Evolutionary conservation across 2,113 vertebrate genomes (phyloP).

Genomic region (Tylochromis polylepis): DNA sequence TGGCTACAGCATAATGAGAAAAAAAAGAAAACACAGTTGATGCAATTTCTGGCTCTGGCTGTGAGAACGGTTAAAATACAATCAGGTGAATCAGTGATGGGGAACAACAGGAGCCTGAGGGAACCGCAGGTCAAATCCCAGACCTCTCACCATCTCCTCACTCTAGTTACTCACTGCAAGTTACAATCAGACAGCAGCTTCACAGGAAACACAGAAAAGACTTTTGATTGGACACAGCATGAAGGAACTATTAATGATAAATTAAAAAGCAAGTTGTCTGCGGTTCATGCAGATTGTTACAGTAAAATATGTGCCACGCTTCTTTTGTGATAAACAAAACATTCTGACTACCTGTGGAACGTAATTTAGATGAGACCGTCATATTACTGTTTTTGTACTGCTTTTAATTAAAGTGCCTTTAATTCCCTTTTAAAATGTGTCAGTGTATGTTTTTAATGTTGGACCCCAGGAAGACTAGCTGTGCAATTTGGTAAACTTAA

Average conservation of each 20-base stretch:
- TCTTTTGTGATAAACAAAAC: neutral
- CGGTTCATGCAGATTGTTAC: neutral
- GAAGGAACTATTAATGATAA: neutral
- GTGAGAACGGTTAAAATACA: slow-evolving; percentile 21
- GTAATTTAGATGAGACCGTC: neutral
- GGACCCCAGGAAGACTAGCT: neutral
- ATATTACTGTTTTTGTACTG: neutral
- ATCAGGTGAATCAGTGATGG: slow-evolving; percentile 28
- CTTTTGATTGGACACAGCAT: neutral
- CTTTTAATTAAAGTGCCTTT: neutral
- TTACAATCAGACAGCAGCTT: slow-evolving; percentile 22
- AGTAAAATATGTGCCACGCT: neutral
- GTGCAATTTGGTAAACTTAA: neutral
- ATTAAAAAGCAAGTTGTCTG: neutral
- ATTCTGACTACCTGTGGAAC: neutral
- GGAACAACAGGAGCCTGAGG: slow-evolving; percentile 23
- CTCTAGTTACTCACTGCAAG: slow-evolving; percentile 6
- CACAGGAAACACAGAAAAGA: neutral
- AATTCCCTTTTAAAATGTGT: neutral
- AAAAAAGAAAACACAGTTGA: neutral
- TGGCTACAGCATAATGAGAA: neutral
- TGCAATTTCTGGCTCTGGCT: neutral
- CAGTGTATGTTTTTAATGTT: neutral
- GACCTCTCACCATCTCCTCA: neutral
- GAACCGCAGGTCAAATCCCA: neutral